These are phyloP conservation scores for Oryctes rhinoceros DNA, from an alignment of 1,140 invertebrate species.

Conservation along the genomic window DNA sequence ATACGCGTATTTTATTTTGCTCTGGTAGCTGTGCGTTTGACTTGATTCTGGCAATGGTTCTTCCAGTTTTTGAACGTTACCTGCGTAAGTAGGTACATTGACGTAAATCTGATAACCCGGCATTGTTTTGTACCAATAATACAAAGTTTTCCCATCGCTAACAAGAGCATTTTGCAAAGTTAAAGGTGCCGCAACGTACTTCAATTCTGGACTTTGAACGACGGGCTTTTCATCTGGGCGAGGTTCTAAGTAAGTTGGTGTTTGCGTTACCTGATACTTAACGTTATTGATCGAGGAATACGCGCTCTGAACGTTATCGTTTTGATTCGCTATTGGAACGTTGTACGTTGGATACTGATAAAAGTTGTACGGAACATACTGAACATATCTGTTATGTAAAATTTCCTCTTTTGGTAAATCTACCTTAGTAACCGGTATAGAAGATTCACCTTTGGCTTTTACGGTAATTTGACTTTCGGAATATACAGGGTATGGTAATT, in stretches of 20 bases:
- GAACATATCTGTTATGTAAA: background rate
- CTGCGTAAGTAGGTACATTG: background rate
- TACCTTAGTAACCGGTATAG: background rate
- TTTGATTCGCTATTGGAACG: background rate
- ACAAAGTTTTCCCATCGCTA: constrained; percentile 41
- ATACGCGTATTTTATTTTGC: constrained; percentile 13
- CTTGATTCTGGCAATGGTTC: background rate
- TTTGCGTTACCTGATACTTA: background rate
- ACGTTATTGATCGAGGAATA: background rate
- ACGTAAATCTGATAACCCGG: constrained; percentile 43
- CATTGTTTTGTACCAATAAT: constrained; percentile 46
- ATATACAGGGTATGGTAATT: background rate
- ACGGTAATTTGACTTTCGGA: background rate
- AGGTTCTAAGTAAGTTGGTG: background rate
- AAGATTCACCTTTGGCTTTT: background rate
- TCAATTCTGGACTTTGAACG: constrained; percentile 6
- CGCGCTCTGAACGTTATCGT: background rate
- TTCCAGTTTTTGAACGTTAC: background rate
- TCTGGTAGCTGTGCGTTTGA: background rate
- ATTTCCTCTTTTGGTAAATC: background rate
- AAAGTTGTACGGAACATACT: background rate
- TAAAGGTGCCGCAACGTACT: constrained; percentile 41
- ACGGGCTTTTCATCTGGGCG: background rate
- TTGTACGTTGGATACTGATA: background rate
- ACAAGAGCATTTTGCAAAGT: constrained; percentile 44